Conservation (phyloP, 2,888 invertebrate species). For the Atethmia centrago region DNA sequence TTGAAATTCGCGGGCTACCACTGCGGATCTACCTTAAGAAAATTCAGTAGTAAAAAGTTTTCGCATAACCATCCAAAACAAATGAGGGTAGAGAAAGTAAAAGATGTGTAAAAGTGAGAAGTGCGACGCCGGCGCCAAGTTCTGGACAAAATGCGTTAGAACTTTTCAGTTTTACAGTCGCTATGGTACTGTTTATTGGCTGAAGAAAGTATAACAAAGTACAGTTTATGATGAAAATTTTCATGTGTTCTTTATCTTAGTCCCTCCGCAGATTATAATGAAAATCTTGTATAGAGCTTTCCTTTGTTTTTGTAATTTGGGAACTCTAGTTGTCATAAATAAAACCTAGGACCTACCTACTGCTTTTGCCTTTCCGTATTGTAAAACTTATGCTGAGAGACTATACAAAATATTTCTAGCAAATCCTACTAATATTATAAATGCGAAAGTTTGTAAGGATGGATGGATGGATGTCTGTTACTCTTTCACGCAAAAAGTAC, state of each 20-base stretch:
- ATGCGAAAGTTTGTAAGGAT: no score
- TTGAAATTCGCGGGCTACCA: no score
- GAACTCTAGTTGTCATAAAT: no score
- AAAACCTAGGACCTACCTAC: no score
- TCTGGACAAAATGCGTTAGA: conserved; percentile 23
- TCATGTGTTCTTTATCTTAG: conserved; percentile 27
- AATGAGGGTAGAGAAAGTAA: conserved; percentile 43
- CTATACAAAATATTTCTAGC: no score
- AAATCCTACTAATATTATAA: no score
- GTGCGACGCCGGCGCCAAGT: conserved; percentile 23
- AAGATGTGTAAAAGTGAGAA: conserved; percentile 49
- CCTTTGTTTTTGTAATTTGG: no score
- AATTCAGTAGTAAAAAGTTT: conserved; percentile 53
- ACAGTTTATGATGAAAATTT: conserved; percentile 33
- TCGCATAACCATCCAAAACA: conserved; percentile 49
- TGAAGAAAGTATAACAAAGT: conserved; percentile 33
- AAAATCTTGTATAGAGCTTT: not conserved
- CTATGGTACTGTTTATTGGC: conserved; percentile 40
- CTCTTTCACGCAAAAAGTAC: no score
- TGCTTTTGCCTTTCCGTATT: no score
- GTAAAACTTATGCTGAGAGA: no score
- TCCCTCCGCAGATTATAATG: conserved; percentile 5
- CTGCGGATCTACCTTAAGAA: no score
- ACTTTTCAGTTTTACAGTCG: conserved; percentile 36
- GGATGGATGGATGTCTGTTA: no score